A percentile compares a stretch with the other conserved stretches of the same genome.
These are phyloP conservation scores for Tetragonula clypearis DNA, from an alignment of 1,140 invertebrate genomes.

Conservation along the genomic window DNA sequence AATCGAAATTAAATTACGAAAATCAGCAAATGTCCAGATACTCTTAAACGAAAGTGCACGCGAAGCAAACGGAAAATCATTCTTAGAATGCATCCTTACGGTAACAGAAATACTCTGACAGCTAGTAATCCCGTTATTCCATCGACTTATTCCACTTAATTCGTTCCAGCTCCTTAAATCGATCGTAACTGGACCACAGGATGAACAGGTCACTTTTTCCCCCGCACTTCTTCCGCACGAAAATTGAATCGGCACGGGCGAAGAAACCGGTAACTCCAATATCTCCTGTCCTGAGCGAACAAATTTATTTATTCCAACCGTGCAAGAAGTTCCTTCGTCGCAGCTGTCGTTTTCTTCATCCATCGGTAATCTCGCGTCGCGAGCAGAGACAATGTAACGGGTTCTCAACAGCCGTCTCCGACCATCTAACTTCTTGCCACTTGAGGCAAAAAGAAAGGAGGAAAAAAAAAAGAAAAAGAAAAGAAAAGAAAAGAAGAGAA, in stretches of 20 bases:
- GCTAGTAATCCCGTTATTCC: slow-evolving; percentile 17
- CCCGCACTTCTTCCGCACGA: background rate
- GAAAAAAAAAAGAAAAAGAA: too few relatives aligned
- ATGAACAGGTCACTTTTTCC: background rate
- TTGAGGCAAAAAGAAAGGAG: too few relatives aligned
- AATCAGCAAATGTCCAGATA: too few relatives aligned
- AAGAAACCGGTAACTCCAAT: background rate
- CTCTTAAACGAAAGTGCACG: too few relatives aligned
- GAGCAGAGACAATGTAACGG: slow-evolving; percentile 15
- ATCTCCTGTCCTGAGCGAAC: background rate
- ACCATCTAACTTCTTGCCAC: background rate
- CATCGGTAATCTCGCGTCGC: background rate
- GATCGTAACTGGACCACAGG: background rate
- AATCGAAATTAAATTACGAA: too few relatives aligned
- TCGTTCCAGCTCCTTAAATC: slow-evolving; percentile 4
- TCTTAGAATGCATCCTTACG: background rate
- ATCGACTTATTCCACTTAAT: slow-evolving; percentile 1
- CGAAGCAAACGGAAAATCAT: background rate
- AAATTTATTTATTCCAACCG: slow-evolving; percentile 3
- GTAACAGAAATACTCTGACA: background rate
- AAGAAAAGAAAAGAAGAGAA: too few relatives aligned
- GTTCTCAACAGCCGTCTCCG: background rate
- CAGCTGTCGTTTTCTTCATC: slow-evolving; percentile 8
- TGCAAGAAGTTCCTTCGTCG: background rate
- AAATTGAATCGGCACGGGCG: background rate